These are phyloP conservation scores for Aphelenchoides besseyi DNA, from an alignment of 1,140 invertebrate genomes.

Conservation along the genomic window DNA sequence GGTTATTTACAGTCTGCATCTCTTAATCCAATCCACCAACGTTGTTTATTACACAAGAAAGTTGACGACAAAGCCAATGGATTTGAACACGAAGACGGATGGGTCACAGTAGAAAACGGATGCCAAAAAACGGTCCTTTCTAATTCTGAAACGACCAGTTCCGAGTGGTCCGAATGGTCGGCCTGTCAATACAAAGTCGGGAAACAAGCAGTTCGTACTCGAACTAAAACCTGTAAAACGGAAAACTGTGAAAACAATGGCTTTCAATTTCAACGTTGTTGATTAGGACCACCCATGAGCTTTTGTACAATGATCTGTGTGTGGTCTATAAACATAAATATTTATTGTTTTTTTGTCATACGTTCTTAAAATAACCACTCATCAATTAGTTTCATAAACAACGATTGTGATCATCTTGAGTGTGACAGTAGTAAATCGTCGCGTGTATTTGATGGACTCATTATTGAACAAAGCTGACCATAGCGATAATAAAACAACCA, in stretches of 20 bases:
- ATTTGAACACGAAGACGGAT: conserved; percentile 20
- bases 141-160: neutral
- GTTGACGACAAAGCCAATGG: neutral
- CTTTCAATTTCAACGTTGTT: neutral
- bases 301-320: too few species aligned
- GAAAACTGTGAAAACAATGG: neutral
- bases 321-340: too few species aligned
- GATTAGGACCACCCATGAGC: neutral
- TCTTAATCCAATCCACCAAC: conserved; percentile 17
- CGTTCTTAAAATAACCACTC: too few species aligned
- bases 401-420: too few species aligned
- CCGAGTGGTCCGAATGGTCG: conserved; percentile 8
- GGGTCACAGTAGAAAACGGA: conserved; percentile 27
- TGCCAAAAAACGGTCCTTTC: neutral
- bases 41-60: neutral
- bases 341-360: too few species aligned
- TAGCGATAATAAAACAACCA: conserved; percentile 33
- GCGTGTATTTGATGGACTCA: too few species aligned
- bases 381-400: too few species aligned
- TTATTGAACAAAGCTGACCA: too few species aligned
- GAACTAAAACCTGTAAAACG: neutral
- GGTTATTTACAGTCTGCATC: conserved; percentile 24
- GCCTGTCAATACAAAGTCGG: neutral
- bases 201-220: neutral
- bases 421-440: too few species aligned